phyloP scores from a whole-genome alignment of 2,888 invertebrate genomes.

The Tetragonisca angustula region DNA sequence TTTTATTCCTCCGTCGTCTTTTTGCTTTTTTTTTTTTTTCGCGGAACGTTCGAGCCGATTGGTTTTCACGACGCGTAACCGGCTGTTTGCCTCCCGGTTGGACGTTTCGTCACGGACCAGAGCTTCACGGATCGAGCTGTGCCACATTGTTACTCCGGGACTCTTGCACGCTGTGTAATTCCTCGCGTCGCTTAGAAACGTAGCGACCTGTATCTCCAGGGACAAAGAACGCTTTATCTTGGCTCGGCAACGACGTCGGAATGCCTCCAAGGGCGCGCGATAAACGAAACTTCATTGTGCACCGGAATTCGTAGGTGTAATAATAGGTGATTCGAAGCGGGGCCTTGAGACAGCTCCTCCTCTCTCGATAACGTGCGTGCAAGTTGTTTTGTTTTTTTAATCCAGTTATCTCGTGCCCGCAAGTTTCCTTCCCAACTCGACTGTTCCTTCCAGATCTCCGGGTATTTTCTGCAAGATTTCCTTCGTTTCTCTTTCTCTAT shows the following conservation, averaged over 20 bases:
- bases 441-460: neutral
- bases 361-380: slow-evolving; percentile 11
- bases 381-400: neutral
- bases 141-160: slow-evolving; percentile 51
- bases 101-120: slow-evolving; percentile 74
- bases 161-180: slow-evolving; percentile 27
- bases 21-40: neutral
- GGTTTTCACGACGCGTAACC: slow-evolving; percentile 64
- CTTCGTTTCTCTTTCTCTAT: neutral
- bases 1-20: neutral
- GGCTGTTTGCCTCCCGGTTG: slow-evolving; percentile 49
- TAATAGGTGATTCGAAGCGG: slow-evolving; percentile 2
- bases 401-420: neutral
- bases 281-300: slow-evolving; percentile 39
- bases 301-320: slow-evolving; percentile 27
- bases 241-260: slow-evolving; percentile 43
- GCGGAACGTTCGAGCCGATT: slow-evolving; percentile 44
- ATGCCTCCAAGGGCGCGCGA: slow-evolving; percentile 39
- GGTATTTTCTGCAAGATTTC: no score
- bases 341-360: neutral
- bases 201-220: slow-evolving; percentile 16
- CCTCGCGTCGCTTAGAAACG: slow-evolving; percentile 13
- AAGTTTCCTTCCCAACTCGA: neutral
- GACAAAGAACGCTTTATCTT: slow-evolving; percentile 66
- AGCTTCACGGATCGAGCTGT: slow-evolving; percentile 71